Base-by-base conservation (phyloP, 2,113 vertebrate species). In the Laticauda colubrina region DNA sequence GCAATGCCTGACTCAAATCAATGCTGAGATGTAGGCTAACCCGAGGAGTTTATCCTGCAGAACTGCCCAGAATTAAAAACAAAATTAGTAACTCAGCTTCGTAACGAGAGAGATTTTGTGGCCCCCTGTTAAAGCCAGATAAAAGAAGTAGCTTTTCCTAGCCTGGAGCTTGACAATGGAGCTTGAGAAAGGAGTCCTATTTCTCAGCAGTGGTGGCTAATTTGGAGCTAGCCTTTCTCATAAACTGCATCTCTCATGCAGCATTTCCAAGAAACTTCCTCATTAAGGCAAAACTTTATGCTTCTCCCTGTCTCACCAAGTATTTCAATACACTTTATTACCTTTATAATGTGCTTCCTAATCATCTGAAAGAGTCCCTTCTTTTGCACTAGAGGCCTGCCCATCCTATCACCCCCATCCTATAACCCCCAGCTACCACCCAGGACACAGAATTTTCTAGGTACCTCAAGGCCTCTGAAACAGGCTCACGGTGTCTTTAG, bases 21-120 rank as follows among this genome's bases (percentile, higher is more conserved):
- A 6, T 26, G 45, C 24, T 11, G 12, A 26, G 45, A 87, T 87
- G 21, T 24, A 51, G 24, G 43, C 85, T 51, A 48, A 45, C 45
- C 14, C 21, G 51, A 5, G 90, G 53, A 39, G 53, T 53, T 96
- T 93, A 20, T 45, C 0, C 0, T 39, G 5, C 51, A 85, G 39
- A 69, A 12, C 48, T 34, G 69, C 85, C 48, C 5, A 59, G 34
- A 81, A 81, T 81, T 81, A 81, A 18, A 39, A 81, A 39, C 34
- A 39, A 81, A 20, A 39, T 75, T 75, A 75, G 64, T 75, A 75
- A 75, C n/a, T 69, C 64, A 34, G 29, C 29, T 69, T 34, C 15
- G 29, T 12, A 34, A 69, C 34, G n/a, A 69, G 29, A 34, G 64
- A 69, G 29, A 34, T 34, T 69, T 34, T 69, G 64, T 5, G 14